Percentiles rank a stretch among this genome's conserved stretches.
phyloP scores from a whole-genome alignment of 2,113 vertebrate genomes.

The Gasterosteus aculeatus region DNA sequence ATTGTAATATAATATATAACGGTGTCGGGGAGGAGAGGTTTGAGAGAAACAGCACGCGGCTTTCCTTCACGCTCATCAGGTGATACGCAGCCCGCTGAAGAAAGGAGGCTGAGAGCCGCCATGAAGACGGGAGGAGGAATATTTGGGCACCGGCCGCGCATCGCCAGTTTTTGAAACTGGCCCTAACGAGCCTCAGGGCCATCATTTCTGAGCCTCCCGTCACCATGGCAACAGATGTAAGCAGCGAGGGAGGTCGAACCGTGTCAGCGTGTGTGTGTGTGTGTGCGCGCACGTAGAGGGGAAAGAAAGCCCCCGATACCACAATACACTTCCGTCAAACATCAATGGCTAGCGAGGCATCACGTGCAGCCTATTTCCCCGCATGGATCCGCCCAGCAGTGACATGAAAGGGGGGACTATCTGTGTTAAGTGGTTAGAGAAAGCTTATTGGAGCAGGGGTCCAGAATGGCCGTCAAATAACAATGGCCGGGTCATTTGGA shows the following conservation, averaged over 20 bases:
- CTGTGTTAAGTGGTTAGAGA: slow-evolving; percentile 52
- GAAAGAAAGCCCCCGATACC: slow-evolving; percentile 8
- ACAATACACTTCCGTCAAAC: slow-evolving; percentile 27
- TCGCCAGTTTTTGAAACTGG: slow-evolving; percentile 56
- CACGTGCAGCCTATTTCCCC: slow-evolving; percentile 6
- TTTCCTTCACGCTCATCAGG: slow-evolving; percentile 27
- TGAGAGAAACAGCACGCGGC: background rate
- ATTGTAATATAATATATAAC: background rate
- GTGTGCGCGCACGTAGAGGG: slow-evolving; percentile 4
- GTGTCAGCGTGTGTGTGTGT: slow-evolving; percentile 9
- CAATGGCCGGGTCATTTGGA: slow-evolving; percentile 60
- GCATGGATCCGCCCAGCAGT: slow-evolving; percentile 39
- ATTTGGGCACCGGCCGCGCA: slow-evolving; percentile 35
- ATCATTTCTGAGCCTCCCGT: slow-evolving; percentile 44
- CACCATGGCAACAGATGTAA: slow-evolving; percentile 65
- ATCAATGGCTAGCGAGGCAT: slow-evolving; percentile 16
- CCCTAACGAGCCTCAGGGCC: slow-evolving; percentile 62
- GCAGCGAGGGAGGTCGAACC: slow-evolving; percentile 27
- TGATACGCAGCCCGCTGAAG: background rate
- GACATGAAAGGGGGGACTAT: slow-evolving; percentile 46
- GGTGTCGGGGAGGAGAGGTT: background rate
- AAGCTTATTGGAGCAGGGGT: slow-evolving; percentile 63
- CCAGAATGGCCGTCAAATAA: slow-evolving; percentile 54
- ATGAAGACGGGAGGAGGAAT: slow-evolving; percentile 13
- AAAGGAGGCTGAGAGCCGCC: slow-evolving; percentile 5